Evolutionary conservation across 2,888 invertebrate genomes (phyloP).

Genomic region (Chalcis sispes): DNA sequence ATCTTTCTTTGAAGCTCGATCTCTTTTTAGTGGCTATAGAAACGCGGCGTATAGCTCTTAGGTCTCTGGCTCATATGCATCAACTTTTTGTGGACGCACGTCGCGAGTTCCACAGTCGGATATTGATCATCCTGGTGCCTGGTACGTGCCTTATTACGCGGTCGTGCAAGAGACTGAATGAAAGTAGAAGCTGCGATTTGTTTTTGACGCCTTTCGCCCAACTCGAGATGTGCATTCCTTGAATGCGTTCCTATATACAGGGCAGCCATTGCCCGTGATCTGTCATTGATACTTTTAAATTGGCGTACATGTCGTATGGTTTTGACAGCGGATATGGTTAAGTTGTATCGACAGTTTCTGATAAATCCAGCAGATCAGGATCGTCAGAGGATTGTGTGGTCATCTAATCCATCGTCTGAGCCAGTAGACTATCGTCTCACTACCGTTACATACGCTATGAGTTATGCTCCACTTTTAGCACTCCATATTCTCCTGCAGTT

Average conservation of each 20-base stretch:
- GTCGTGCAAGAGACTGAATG: neutral
- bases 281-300: neutral
- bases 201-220: neutral
- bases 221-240: neutral
- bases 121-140: neutral
- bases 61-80: neutral
- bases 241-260: neutral
- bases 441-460: too few relatives aligned
- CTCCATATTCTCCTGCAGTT: too few relatives aligned
- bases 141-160: neutral
- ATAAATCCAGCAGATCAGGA: neutral
- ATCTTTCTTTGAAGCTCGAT: neutral
- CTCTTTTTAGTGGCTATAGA: neutral
- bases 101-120: neutral
- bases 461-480: too few relatives aligned
- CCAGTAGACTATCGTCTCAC: too few relatives aligned
- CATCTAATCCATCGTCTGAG: too few relatives aligned
- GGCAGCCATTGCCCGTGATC: neutral
- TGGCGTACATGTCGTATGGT: neutral
- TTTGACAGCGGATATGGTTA: neutral
- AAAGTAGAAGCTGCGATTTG: neutral
- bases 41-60: neutral
- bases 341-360: slow-evolving; percentile 1
- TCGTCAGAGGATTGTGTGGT: neutral
- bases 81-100: neutral